Evolutionary conservation across 2,888 invertebrate species (phyloP), one percentile per base, ranked within the genome.

Genomic region (Lasius fuliginosus): DNA sequence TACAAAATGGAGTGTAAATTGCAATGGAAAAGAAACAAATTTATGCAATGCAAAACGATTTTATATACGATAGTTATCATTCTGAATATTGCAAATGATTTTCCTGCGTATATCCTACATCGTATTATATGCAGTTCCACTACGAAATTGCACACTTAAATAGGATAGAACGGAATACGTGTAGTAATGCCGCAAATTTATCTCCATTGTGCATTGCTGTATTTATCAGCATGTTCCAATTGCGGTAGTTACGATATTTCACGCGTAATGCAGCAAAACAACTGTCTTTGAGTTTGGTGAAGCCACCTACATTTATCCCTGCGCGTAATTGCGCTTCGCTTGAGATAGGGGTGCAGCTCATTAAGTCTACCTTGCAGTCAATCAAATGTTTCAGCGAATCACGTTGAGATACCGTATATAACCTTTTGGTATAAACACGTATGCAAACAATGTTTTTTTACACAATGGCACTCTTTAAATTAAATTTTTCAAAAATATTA

Each of bases 131-230:
- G 12, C 33, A 60, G 30, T 49, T 69, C 42, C 79, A 23, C 36
- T 69, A 56, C 69, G 79, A 56, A 81, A 81, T 81, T 81, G 60
- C 46, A 49, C 60, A 62, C 79, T 81, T 71, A 81, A 81, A 33
- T 60, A 36, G 36, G 71, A 49, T 62, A 23, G 69, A 62, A 49
- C 36, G 27, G 33, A 69, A 79, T 79, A 33, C 27, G 68, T 79
- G 58, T 30, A 53, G 65, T 40, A 56, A 69, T 46, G 36, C 60
- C 46, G 33, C 69, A 81, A 71, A 81, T 81, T 81, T 81, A 81
- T 81, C 79, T 69, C 60, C 71, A 81, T 81, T 69, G 79, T 49
- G 36, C 23, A 69, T 60, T 12, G 60, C 23, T 56, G 46, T 69
- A 79, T 79, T 69, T 79, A 79, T 60, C 79, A 58, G 58, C 60